A percentile compares a stretch with the other conserved stretches of the same genome.
These are phyloP conservation scores for Rhagonycha fulva DNA, from an alignment of 2,888 invertebrate genomes.

Conservation along the genomic window DNA sequence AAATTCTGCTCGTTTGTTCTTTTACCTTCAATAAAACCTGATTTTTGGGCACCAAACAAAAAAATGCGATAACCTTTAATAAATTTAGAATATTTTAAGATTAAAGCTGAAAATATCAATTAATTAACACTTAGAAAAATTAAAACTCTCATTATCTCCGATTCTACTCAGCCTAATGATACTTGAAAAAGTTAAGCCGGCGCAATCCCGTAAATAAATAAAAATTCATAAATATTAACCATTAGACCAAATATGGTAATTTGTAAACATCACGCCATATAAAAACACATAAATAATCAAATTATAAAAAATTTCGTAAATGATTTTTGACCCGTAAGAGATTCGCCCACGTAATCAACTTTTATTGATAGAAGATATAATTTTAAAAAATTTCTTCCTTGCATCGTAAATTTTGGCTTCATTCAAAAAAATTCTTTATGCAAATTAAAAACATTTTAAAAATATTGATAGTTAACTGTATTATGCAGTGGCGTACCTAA, in stretches of 20 bases:
- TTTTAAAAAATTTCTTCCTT: not conserved
- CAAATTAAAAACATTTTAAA: not conserved
- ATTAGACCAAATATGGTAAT: not conserved
- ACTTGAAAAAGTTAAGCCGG: not conserved
- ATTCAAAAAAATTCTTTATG: not conserved
- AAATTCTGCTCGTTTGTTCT: not conserved
- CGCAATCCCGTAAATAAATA: not conserved
- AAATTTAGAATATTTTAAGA: not conserved
- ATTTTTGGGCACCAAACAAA: not conserved
- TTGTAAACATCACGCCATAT: not conserved
- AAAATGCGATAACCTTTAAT: not conserved
- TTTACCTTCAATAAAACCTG: not conserved
- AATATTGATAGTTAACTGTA: not conserved
- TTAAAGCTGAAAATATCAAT: not conserved
- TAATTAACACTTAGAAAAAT: not conserved
- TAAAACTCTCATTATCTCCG: not conserved
- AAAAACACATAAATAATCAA: not conserved
- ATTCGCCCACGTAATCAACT: not conserved
- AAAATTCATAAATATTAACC: not conserved
- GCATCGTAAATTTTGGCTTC: not conserved
- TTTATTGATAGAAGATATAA: not conserved
- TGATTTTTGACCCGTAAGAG: not conserved
- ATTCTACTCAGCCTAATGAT: not conserved
- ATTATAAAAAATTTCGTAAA: not conserved
- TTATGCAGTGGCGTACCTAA: not conserved